These are phyloP conservation scores for Ricordea florida DNA, from an alignment of 92 coral and sea anemone genomes.

Conservation along the genomic window DNA sequence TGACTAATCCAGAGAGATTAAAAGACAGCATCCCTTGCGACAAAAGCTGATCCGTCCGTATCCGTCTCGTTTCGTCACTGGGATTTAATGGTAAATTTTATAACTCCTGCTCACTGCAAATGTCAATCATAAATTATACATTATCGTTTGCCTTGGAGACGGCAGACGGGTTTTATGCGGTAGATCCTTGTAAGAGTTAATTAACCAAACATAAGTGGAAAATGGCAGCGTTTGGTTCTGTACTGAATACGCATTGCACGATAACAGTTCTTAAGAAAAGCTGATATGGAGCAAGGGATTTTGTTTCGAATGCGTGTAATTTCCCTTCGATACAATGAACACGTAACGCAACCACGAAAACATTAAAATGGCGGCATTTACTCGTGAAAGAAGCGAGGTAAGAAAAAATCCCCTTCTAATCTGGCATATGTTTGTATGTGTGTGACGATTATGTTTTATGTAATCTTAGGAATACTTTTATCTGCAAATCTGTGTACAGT, in stretches of 20 bases:
- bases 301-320: neutral
- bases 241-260: neutral
- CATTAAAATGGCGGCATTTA: conserved; percentile 24
- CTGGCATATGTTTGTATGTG: neutral
- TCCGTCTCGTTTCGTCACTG: too few relatives aligned
- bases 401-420: neutral
- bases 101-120: neutral
- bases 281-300: neutral
- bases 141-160: conserved; percentile 65
- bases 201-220: conserved; percentile 44
- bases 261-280: neutral
- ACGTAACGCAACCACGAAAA: neutral
- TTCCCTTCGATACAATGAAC: neutral
- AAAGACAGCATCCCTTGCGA: neutral
- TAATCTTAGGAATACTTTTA: neutral
- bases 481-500: neutral
- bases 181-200: conserved; percentile 35
- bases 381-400: conserved; percentile 25
- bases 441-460: neutral
- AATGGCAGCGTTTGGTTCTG: conserved; percentile 14
- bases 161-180: conserved; percentile 39
- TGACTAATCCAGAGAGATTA: neutral
- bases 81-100: neutral
- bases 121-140: conserved; percentile 89
- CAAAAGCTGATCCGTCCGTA: too few relatives aligned